Evolutionary conservation across 1,140 invertebrate species (phyloP).

Genomic region (Ylistrum balloti): DNA sequence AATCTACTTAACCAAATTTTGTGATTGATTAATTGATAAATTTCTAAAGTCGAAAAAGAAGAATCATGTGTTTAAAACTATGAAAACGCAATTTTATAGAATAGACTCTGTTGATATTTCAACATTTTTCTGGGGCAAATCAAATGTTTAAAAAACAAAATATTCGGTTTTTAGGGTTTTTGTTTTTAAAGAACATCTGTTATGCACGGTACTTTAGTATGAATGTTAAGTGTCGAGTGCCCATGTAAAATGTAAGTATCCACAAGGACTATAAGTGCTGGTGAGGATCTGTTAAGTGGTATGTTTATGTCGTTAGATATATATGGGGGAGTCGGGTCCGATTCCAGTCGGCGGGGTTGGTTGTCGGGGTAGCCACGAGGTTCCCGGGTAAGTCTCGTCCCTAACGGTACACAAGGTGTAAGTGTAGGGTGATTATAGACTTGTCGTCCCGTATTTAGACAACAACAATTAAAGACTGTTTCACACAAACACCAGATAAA

Average conservation of each 20-base stretch:
- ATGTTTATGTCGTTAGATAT: slow-evolving; percentile 6
- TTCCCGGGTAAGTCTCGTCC: not conserved
- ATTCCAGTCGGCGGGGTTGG: not conserved
- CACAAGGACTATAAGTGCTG: not conserved
- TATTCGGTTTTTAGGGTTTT: no score
- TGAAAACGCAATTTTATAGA: no score
- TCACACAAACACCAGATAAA: slow-evolving; percentile 22
- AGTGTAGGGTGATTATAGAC: slow-evolving; percentile 3
- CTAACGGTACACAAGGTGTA: slow-evolving; percentile 18
- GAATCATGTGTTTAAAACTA: no score
- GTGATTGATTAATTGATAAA: no score
- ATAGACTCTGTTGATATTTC: no score
- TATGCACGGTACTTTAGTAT: no score
- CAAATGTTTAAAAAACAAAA: no score
- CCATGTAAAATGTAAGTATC: not conserved
- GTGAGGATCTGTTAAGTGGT: not conserved
- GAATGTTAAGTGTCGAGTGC: no score
- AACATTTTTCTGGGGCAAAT: no score
- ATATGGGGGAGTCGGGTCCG: not conserved
- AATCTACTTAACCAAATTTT: no score
- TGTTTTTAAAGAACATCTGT: no score
- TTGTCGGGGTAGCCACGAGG: not conserved
- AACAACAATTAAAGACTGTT: slow-evolving; percentile 20
- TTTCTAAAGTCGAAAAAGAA: no score
- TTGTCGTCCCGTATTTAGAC: not conserved